Percentiles rank a stretch among this genome's conserved stretches.
Evolutionary conservation across 2,797 vertebrate genomes (phyloP).

Genomic region (Acanthurus lineatus): DNA sequence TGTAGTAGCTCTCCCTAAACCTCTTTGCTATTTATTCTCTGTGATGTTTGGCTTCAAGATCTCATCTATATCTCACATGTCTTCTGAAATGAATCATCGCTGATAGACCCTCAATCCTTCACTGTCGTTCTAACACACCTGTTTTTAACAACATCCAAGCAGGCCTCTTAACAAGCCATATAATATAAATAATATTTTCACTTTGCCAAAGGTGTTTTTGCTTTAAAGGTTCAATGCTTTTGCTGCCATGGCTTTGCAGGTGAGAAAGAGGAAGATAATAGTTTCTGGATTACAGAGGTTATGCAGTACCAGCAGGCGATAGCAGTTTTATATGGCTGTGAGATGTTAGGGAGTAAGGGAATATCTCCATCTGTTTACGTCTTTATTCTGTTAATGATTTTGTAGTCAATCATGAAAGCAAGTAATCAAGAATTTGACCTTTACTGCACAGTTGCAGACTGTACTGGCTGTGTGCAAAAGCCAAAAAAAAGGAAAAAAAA

Average conservation of each 20-base stretch:
- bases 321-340: neutral
- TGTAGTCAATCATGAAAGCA: neutral
- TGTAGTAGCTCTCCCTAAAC: neutral
- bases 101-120: neutral
- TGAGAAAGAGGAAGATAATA: conserved; percentile 18
- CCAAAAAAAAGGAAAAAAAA: neutral
- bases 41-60: neutral
- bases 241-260: neutral
- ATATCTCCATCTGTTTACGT: conserved; percentile 22
- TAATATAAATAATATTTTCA: conserved; percentile 8
- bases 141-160: neutral
- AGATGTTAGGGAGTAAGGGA: neutral
- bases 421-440: neutral
- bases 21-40: neutral
- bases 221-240: conserved; percentile 2
- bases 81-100: conserved; percentile 20
- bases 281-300: conserved; percentile 9
- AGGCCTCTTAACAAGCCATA: neutral
- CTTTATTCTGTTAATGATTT: conserved; percentile 1
- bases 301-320: conserved; percentile 22
- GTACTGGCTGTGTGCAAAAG: neutral
- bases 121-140: conserved; percentile 21
- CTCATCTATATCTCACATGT: conserved; percentile 38
- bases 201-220: neutral
- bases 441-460: neutral